A percentile compares a stretch with the other conserved stretches of the same genome.
phyloP scores from a whole-genome alignment of 2,113 vertebrate species.

The Empidonax alnorum region DNA sequence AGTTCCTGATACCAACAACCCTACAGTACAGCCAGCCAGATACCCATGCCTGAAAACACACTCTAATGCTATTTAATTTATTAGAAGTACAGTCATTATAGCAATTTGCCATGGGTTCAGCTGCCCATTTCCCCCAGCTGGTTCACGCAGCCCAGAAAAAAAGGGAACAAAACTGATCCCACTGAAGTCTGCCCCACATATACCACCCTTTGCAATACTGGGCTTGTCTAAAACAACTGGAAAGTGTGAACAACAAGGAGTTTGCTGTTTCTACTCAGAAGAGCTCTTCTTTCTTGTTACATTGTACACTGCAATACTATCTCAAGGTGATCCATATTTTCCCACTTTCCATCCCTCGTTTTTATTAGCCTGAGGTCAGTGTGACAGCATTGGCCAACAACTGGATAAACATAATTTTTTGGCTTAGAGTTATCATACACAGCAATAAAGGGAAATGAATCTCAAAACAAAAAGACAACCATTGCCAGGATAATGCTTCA shows the following conservation, averaged over 20 bases:
- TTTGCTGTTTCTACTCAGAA: neutral
- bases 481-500: neutral
- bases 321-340: neutral
- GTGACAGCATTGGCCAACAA: neutral
- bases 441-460: neutral
- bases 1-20: neutral
- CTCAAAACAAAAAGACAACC: neutral
- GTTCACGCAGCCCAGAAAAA: neutral
- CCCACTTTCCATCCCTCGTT: neutral
- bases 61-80: neutral
- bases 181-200: neutral
- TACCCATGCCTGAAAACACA: neutral
- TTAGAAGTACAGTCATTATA: neutral
- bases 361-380: neutral
- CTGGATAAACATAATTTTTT: neutral
- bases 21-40: neutral
- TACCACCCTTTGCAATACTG: neutral
- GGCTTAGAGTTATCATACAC: neutral
- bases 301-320: neutral
- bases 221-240: neutral
- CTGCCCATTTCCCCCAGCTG: neutral
- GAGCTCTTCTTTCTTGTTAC: neutral
- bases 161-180: neutral
- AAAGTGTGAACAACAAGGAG: neutral
- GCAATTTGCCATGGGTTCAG: neutral